Base-by-base conservation (phyloP, 2,797 vertebrate genomes). In the Phrynocephalus guinanensis region DNA sequence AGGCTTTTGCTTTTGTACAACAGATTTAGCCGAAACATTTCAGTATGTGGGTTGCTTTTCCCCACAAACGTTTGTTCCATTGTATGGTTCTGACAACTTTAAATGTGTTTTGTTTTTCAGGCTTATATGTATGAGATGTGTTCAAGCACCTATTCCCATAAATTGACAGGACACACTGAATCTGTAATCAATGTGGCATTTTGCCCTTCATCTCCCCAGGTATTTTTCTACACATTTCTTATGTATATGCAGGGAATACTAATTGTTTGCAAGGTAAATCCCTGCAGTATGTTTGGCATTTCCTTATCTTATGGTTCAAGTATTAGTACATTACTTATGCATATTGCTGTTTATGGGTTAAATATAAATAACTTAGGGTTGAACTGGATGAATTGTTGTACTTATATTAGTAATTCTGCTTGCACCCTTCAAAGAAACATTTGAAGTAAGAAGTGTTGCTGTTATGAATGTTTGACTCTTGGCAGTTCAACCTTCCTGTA, bases 151-250 rank as follows among this genome's bases (percentile, higher is more conserved):
- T 98, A 96, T 94, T 97, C 97, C 30, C 95, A 96, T 93, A 98
- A 97, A 82, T 96, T 98, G 70, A 92, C 96, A 0, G 97, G 97
- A 93, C 97, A 98, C 91, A 96, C 97, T 4, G 98, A 98, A 78
- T 95, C 97, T 0, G 96, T 99, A 79, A 94, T 95, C n/a, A 96
- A 89, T 28, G 97, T 98, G 90, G 93, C 96, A 83, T 99, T 98
- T 94, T 98, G 96, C 93, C 98, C 98, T 0, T 96, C 97, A 10
- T 95, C 86, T 76, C 97, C 98, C 44, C 96, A 98, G 97, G 98
- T 99, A 96, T 63, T 85, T 8, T 72, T 63, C 22, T 9, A 22
- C 86, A 88, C 90, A 20, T 82, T 85, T 87, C 0, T 52, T 50
- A 50, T 84, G 48, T 52, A 86, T 48, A 86, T 9, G 1, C 10